phyloP scores from a whole-genome alignment of 2,797 vertebrate species.

The Triplophysa bombifrons region DNA sequence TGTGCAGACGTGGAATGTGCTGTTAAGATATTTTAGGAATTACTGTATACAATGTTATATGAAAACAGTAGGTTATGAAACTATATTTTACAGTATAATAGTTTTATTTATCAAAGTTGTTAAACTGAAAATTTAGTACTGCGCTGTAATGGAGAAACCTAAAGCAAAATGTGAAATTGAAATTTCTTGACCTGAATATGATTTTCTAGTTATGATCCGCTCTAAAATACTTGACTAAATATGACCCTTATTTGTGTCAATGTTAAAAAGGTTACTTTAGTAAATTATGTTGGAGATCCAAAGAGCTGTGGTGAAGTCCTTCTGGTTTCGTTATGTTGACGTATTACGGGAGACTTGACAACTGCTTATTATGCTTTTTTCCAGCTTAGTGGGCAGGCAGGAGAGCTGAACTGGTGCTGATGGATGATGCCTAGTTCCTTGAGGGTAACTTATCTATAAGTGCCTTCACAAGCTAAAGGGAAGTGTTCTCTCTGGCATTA shows the following conservation, averaged over 20 bases:
- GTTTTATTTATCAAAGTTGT: no score
- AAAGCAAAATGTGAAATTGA: no score
- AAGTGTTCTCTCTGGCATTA: conserved; percentile 15
- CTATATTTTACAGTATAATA: no score
- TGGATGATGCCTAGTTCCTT: conserved; percentile 17
- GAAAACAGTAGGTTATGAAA: no score
- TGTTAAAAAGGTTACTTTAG: no score
- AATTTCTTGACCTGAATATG: no score
- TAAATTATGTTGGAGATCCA: neutral
- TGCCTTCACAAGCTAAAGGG: conserved; percentile 1
- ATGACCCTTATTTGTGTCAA: no score
- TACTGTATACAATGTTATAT: neutral
- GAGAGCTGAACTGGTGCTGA: conserved; percentile 14
- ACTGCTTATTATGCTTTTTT: conserved; percentile 39
- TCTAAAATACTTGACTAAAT: no score
- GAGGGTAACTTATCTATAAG: conserved; percentile 27
- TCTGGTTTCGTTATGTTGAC: conserved; percentile 1
- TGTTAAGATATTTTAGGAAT: no score
- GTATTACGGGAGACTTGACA: conserved; percentile 1
- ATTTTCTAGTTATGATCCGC: no score
- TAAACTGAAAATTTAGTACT: no score
- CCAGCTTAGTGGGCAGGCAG: conserved; percentile 31
- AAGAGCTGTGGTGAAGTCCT: neutral
- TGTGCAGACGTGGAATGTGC: neutral
- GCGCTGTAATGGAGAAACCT: no score